Base-by-base conservation (phyloP, 2,888 invertebrate genomes). In the Cantharis rustica region DNA sequence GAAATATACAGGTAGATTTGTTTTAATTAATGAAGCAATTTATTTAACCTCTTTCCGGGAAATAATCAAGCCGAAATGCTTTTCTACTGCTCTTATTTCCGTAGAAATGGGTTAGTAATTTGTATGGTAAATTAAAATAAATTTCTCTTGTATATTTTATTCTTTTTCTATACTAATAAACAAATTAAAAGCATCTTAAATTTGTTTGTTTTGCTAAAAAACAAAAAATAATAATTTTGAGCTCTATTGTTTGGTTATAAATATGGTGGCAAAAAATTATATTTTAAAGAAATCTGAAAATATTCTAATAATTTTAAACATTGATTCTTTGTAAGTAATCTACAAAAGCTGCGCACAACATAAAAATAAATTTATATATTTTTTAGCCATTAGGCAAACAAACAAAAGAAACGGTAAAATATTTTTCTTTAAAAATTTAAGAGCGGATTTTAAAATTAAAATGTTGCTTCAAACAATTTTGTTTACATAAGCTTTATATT, bases 1-100 rank as follows among this genome's bases (percentile, higher is more conserved):
- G 20, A 26, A 26, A 68, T 68, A 47, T 61, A 72, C 47, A 68
- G 64, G 72, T 47, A 61, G 66, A 66, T 68, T 68, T 72, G 66
- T 64, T 72, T 68, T 72, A 72, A 72, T 72, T 72, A 72, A 72
- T 72, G 17, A 66, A 31, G 20, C 62, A 16, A 72, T 72, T 72
- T 72, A 62, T 73, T 73, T 62, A 26, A 31, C 61, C 72, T 27
- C 68, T 69, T 66, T 16, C 64, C 26, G 62, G 66, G 68, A 68
- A 61, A 61, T 27, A 62, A 62, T 73, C 17, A 26, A 61, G 26
- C 47, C 26, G 62, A 68, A 61, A 69, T 62, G 73, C 69, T 27
- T 26, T 68, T 68, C 26, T 73, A 69, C 68, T 62, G 23, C 73
- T 72, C 64, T 69, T 61, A 73, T 73, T 69, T 62, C 73, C 7